phyloP scores from a whole-genome alignment of 2,113 vertebrate genomes.

The Ploceus nigricollis region DNA sequence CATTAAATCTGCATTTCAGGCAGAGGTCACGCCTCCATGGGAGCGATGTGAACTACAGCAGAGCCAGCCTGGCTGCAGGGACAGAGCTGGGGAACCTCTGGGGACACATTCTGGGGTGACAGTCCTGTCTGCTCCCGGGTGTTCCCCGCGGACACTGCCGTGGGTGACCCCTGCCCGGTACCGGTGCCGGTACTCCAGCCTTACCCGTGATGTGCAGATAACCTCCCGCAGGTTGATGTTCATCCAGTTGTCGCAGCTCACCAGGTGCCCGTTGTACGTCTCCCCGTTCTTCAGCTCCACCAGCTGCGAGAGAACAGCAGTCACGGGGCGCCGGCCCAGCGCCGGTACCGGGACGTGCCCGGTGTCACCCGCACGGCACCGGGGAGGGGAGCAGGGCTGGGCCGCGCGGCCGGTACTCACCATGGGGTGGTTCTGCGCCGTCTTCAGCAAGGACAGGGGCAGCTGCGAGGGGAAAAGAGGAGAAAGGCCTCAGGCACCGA shows the following conservation, averaged over 20 bases:
- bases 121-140: rapidly evolving
- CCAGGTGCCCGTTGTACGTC: constrained; percentile 95
- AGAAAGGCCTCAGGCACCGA: not conserved
- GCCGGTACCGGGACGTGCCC: not conserved
- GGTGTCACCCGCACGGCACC: not conserved
- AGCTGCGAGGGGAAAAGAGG: constrained; percentile 71
- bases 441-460: constrained; percentile 92
- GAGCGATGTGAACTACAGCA: rapidly evolving
- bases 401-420: constrained; percentile 69
- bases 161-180: not conserved
- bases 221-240: constrained; percentile 98
- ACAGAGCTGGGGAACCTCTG: rapidly evolving
- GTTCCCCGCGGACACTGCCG: not conserved
- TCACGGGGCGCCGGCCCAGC: not conserved
- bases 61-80: not conserved
- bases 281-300: constrained; percentile 98
- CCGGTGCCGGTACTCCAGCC: not conserved
- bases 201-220: constrained; percentile 94
- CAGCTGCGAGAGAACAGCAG: constrained; percentile 69
- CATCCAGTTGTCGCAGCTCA: constrained; percentile 99
- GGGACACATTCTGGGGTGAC: not conserved
- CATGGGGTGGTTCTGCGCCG: constrained; percentile 98
- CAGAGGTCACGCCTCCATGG: rapidly evolving
- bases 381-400: not conserved
- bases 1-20: rapidly evolving